A percentile compares a stretch with the other conserved stretches of the same genome.
phyloP scores from a whole-genome alignment of 64 coral and sea anemone genomes.

The Acropora tenuis region DNA sequence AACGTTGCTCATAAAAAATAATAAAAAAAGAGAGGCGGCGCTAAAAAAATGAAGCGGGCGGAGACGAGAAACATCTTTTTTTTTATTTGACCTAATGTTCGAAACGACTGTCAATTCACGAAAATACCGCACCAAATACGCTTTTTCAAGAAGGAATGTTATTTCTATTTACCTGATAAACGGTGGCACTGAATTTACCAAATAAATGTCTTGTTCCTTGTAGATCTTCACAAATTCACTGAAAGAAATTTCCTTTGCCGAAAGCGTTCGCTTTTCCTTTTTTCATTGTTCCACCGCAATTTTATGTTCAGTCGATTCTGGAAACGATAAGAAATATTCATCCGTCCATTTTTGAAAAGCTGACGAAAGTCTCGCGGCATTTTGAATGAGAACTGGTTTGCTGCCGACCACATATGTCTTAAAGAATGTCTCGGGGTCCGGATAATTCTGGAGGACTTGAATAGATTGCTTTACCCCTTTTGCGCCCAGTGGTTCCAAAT shows the following conservation, averaged over 20 bases:
- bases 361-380: slow-evolving; percentile 57
- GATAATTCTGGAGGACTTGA: slow-evolving; percentile 53
- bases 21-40: too few relatives aligned
- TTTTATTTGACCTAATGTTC: too few relatives aligned
- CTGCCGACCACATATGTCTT: slow-evolving; percentile 45
- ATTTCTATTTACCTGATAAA: slow-evolving; percentile 67
- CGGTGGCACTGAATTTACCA: slow-evolving; percentile 83
- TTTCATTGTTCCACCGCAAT: slow-evolving; percentile 68
- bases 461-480: slow-evolving; percentile 28
- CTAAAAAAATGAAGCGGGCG: too few relatives aligned
- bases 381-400: slow-evolving; percentile 78
- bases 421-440: slow-evolving; percentile 67
- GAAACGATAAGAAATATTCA: slow-evolving; percentile 78
- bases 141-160: too few relatives aligned
- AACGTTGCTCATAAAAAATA: too few relatives aligned
- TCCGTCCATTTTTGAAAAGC: slow-evolving; percentile 80
- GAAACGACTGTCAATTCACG: too few relatives aligned
- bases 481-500: slow-evolving; percentile 73
- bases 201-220: slow-evolving; percentile 75
- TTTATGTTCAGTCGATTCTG: slow-evolving; percentile 47
- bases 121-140: too few relatives aligned
- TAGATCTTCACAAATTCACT: slow-evolving; percentile 76
- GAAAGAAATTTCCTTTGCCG: slow-evolving; percentile 66
- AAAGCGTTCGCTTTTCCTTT: slow-evolving; percentile 66
- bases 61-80: too few relatives aligned